phyloP scores from a whole-genome alignment of 2,888 invertebrate genomes.

The Nebria salina region DNA sequence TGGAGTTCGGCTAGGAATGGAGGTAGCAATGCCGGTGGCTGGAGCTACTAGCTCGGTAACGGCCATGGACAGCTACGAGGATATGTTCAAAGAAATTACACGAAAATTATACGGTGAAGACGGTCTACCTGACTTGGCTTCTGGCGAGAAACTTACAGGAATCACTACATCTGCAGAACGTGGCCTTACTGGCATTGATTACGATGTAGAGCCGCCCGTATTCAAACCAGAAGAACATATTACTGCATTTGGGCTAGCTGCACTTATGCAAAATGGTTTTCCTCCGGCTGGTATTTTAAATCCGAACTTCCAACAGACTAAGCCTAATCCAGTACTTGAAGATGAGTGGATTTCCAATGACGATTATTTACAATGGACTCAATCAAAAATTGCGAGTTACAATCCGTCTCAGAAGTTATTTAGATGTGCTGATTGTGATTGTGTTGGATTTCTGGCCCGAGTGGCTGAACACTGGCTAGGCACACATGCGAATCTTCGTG shows the following conservation, averaged over 20 bases:
- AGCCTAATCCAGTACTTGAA: conserved; percentile 55
- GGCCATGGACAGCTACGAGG: conserved; percentile 78
- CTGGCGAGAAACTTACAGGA: conserved; percentile 54
- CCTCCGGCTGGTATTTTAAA: conserved; percentile 73
- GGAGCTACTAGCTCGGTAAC: conserved; percentile 56
- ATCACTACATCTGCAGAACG: conserved; percentile 54
- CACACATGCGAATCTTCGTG: conserved; percentile 74
- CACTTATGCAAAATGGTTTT: conserved; percentile 80
- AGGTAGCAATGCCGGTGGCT: conserved; percentile 69
- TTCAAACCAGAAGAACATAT: conserved; percentile 78
- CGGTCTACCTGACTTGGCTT: conserved; percentile 61
- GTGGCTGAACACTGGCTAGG: conserved; percentile 83
- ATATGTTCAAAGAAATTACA: conserved; percentile 92
- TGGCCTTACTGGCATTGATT: conserved; percentile 63
- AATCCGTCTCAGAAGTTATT: conserved; percentile 80
- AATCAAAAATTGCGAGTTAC: conserved; percentile 83
- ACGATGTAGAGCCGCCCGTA: conserved; percentile 62
- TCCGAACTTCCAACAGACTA: conserved; percentile 67
- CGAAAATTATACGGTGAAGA: conserved; percentile 91
- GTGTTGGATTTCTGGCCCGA: conserved; percentile 77
- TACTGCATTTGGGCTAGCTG: conserved; percentile 77
- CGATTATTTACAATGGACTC: conserved; percentile 77
- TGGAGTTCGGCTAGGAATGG: conserved; percentile 55
- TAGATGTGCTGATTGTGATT: conserved; percentile 79
- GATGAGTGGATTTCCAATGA: conserved; percentile 76